phyloP scores from a whole-genome alignment of 2,113 vertebrate species.

The Columbina picui region DNA sequence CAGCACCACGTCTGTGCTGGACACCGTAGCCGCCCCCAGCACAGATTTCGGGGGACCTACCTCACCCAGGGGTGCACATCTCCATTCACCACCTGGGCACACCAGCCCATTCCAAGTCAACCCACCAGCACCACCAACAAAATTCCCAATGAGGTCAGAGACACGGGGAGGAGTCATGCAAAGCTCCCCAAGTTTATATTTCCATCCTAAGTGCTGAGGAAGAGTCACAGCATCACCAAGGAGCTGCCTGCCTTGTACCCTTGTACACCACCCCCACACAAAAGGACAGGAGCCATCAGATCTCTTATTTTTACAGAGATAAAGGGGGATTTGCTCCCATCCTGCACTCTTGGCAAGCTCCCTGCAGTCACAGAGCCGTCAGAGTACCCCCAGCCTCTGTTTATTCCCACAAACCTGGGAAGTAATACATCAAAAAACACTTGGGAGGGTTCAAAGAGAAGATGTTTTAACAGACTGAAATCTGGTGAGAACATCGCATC shows the following conservation, averaged over 20 bases:
- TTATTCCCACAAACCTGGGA: background rate
- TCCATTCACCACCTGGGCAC: background rate
- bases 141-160: accelerated
- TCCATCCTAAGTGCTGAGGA: background rate
- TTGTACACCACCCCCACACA: background rate
- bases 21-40: accelerated
- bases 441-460: background rate
- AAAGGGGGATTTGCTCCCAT: background rate
- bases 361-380: no score
- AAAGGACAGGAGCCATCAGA: background rate
- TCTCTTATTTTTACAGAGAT: background rate
- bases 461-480: background rate
- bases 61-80: background rate
- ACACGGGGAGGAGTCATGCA: accelerated
- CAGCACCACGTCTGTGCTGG: background rate
- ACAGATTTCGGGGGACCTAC: background rate
- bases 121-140: background rate
- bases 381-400: background rate
- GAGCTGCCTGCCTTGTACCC: background rate
- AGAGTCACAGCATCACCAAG: background rate
- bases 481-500: background rate
- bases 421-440: accelerated
- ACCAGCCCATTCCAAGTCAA: accelerated
- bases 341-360: background rate
- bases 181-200: background rate